Evolutionary conservation across 1,140 invertebrate species (phyloP), one percentile per base, ranked within the genome.

Genomic region (Heliconius hermathena): DNA sequence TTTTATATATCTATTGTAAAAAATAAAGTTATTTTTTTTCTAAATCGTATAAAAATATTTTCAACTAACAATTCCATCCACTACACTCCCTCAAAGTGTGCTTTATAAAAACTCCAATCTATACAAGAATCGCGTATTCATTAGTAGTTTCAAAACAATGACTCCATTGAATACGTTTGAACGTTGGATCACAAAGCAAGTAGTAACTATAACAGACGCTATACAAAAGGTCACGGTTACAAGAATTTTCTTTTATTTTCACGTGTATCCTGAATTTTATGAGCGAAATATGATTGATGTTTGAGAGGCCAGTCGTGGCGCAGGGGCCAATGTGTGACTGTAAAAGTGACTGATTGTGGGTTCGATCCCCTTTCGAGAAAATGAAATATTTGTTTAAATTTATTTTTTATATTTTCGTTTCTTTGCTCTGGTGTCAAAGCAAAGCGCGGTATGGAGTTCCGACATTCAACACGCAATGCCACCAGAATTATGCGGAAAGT

Each of bases 91-190:
- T 66, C 60, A 66, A 66, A 29, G 60, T 66, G 22, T 16, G 29
- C 60, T 66, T 66, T 22, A 16, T 29, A 29, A 29, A 66, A 66
- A 66, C 26, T 66, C 60, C 60, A 66, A 66, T 66, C 26, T 66
- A 29, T 66, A 66, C 60, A 66, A 66, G 60, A 66, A 66, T 66
- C 60, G 60, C 60, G 60, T 66, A 66, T 66, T 66, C 60, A 66
- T 66, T 66, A 66, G 60, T 66, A 66, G 26, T 66, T 66, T 29
- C 60, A 66, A 66, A 66, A 66, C 60, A 66, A 66, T 66, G 16
- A 66, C 22, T 66, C 60, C 26, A 66, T 16, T 66, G 2, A 66
- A 66, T 66, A 11, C 26, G 60, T 66, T 29, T 66, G 60, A 11
- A 22, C 9, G 54, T 57, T 22, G 54, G 16, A 66, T 66, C 22